These are phyloP conservation scores for Forbesichthys papilliferus DNA, from an alignment of 2,113 vertebrate species.

Conservation along the genomic window DNA sequence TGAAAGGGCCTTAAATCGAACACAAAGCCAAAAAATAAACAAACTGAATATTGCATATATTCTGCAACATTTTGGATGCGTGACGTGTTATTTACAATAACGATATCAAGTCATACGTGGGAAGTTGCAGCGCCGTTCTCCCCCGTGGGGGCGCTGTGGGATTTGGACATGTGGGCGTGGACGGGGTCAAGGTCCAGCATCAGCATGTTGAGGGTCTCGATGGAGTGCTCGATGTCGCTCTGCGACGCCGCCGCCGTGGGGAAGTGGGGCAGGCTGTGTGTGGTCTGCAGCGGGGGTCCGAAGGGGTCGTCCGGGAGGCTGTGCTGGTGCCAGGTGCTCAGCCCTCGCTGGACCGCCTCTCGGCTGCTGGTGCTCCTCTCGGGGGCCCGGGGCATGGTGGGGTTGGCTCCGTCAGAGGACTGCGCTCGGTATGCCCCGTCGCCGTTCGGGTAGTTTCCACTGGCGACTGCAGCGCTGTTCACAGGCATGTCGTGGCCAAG, in stretches of 20 bases:
- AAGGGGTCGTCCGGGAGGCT: slow-evolving; percentile 79
- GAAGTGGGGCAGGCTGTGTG: slow-evolving; percentile 86
- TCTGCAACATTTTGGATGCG: too few relatives aligned
- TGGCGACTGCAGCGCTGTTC: slow-evolving; percentile 74
- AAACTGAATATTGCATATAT: too few relatives aligned
- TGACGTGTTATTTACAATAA: too few relatives aligned
- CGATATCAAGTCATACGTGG: slow-evolving; percentile 44
- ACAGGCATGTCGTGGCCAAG: slow-evolving; percentile 64
- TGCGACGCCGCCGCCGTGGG: slow-evolving; percentile 84
- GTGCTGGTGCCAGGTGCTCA: slow-evolving; percentile 91
- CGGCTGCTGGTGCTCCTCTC: slow-evolving; percentile 90
- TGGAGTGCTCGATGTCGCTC: slow-evolving; percentile 92
- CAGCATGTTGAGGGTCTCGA: slow-evolving; percentile 91
- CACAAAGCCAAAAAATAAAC: too few relatives aligned
- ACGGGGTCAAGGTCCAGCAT: slow-evolving; percentile 90
- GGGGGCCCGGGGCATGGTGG: slow-evolving; percentile 75
- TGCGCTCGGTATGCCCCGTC: slow-evolving; percentile 81
- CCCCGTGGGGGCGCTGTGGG: slow-evolving; percentile 82
- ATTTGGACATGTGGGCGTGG: slow-evolving; percentile 83
- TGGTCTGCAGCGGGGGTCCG: slow-evolving; percentile 72
- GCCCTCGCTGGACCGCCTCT: slow-evolving; percentile 92
- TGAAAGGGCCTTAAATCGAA: too few relatives aligned
- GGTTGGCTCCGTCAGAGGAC: slow-evolving; percentile 81
- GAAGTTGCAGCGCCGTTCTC: slow-evolving; percentile 78
- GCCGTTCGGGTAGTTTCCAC: slow-evolving; percentile 70